Evolutionary conservation across 1,140 invertebrate genomes (phyloP).

Genomic region (Drosophila repletoides): DNA sequence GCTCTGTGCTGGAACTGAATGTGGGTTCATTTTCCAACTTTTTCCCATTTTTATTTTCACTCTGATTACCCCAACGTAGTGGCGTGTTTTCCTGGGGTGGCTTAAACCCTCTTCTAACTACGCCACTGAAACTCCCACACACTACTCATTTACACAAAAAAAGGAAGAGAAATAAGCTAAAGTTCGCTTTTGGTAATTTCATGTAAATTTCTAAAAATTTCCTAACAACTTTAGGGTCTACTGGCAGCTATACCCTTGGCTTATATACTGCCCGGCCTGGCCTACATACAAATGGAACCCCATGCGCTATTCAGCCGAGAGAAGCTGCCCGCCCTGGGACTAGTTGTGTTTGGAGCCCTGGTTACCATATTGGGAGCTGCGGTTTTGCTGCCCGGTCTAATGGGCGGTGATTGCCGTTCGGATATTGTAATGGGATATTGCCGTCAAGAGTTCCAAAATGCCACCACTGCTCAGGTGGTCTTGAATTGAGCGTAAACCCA

Average conservation of each 20-base stretch:
- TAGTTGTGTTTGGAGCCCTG: conserved; percentile 88
- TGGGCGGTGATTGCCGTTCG: conserved; percentile 76
- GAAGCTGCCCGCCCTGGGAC: conserved; percentile 89
- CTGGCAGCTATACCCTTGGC: conserved; percentile 92
- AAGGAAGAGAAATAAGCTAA: conserved; percentile 12
- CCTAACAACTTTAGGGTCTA: conserved; percentile 86
- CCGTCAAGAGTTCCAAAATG: conserved; percentile 67
- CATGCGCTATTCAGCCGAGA: conserved; percentile 86
- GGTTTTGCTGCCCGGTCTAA: conserved; percentile 70
- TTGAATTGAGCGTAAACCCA: conserved; percentile 38
- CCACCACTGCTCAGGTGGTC: conserved; percentile 35
- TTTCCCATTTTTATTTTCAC: not conserved
- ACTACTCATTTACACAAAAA: conserved; percentile 13
- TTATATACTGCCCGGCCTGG: conserved; percentile 91
- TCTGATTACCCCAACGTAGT: too few relatives aligned
- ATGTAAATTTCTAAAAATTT: conserved; percentile 64
- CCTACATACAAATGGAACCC: conserved; percentile 90
- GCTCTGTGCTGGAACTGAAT: conserved; percentile 93
- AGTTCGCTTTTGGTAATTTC: conserved; percentile 29
- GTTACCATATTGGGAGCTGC: conserved; percentile 86
- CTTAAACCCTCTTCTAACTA: too few relatives aligned
- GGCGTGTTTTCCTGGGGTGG: too few relatives aligned
- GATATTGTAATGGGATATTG: conserved; percentile 81
- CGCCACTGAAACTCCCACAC: too few relatives aligned
- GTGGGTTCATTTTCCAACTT: conserved; percentile 83